These are phyloP conservation scores for Podarcis muralis DNA, from an alignment of 2,113 vertebrate genomes.

Conservation along the genomic window DNA sequence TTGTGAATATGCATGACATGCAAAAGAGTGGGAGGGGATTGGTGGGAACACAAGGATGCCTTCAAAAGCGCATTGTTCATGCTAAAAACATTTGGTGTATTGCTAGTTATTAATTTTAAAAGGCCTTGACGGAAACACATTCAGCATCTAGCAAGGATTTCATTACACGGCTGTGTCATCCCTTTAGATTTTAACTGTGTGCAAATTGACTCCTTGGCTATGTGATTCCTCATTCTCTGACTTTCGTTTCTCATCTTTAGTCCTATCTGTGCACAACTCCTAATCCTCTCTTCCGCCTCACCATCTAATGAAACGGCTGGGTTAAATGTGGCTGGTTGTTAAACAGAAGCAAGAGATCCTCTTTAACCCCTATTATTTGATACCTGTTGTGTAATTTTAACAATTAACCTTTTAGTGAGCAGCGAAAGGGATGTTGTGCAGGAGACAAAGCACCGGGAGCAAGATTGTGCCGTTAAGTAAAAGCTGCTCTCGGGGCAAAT, in stretches of 20 bases:
- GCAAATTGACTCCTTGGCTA: slow-evolving; percentile 6
- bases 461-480: slow-evolving; percentile 51
- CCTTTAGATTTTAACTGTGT: slow-evolving; percentile 36
- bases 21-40: not conserved
- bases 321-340: slow-evolving; percentile 39
- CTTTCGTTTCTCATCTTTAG: not conserved
- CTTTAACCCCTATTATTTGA: slow-evolving; percentile 45
- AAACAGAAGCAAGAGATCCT: slow-evolving; percentile 36
- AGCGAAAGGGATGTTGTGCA: slow-evolving; percentile 27
- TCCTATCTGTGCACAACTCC: not conserved
- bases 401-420: slow-evolving; percentile 40
- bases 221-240: not conserved
- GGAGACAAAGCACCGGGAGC: slow-evolving; percentile 38
- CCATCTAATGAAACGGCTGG: slow-evolving; percentile 18
- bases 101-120: not conserved
- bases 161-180: not conserved
- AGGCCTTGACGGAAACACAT: not conserved
- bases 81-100: not conserved
- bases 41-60: not conserved
- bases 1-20: not conserved
- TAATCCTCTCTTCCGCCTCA: not conserved
- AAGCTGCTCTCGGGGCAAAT: slow-evolving; percentile 51
- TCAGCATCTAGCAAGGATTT: not conserved
- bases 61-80: not conserved
- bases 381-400: slow-evolving; percentile 53